Evolutionary conservation across 2,113 vertebrate genomes (phyloP).

Genomic region (Cephalopholis sonnerati): DNA sequence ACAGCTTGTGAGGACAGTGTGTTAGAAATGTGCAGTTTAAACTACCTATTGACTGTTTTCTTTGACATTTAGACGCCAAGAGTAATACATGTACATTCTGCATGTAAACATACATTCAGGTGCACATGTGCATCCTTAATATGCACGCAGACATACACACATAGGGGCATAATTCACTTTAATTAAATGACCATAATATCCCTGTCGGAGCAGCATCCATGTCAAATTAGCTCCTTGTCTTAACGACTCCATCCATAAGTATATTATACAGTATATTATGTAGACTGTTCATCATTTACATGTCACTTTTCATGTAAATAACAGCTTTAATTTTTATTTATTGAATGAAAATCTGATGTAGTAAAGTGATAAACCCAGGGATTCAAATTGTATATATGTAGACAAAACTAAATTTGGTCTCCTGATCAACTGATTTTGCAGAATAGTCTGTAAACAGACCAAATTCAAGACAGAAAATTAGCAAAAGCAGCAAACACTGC

Average conservation of each 20-base stretch:
- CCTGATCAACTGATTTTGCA: conserved; percentile 59
- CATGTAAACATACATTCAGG: neutral
- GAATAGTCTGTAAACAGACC: conserved; percentile 3
- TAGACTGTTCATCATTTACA: conserved; percentile 22
- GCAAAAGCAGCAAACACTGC: neutral
- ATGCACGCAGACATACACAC: conserved; percentile 2
- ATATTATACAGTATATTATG: neutral
- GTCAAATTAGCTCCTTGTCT: conserved; percentile 22
- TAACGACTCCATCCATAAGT: conserved; percentile 8
- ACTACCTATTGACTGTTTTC: neutral
- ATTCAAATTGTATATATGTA: conserved; percentile 34
- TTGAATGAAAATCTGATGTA: conserved; percentile 25
- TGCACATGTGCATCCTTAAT: neutral
- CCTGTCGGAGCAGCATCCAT: conserved; percentile 15
- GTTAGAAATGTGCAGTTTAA: neutral
- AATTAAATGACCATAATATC: conserved; percentile 36
- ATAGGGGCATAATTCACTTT: neutral
- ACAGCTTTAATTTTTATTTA: conserved; percentile 27
- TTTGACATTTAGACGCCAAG: neutral
- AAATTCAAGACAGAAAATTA: neutral
- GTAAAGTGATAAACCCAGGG: conserved; percentile 44
- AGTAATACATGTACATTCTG: neutral
- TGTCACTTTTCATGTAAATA: conserved; percentile 16
- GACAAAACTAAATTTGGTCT: conserved; percentile 56
- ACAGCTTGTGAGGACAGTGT: neutral